These are phyloP conservation scores for Brachyptera risi DNA, from an alignment of 2,888 invertebrate genomes.

Conservation along the genomic window DNA sequence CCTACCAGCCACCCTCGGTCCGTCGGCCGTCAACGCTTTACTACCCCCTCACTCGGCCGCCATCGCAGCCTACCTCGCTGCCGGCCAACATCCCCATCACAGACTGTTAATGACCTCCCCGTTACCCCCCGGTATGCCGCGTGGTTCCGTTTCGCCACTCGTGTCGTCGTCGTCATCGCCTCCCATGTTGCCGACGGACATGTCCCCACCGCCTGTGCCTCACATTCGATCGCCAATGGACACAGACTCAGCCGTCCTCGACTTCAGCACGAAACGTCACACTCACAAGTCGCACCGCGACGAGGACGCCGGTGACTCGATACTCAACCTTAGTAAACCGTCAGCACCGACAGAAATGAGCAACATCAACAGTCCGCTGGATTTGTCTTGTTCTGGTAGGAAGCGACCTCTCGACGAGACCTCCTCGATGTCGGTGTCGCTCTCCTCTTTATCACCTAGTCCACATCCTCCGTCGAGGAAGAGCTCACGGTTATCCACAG, in stretches of 20 bases:
- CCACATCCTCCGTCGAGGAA: conserved; percentile 35
- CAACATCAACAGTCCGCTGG: conserved; percentile 63
- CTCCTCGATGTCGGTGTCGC: conserved; percentile 34
- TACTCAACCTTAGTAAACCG: conserved; percentile 66
- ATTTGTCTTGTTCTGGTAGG: conserved; percentile 66
- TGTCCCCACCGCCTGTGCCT: conserved; percentile 35
- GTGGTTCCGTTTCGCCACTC: conserved; percentile 62
- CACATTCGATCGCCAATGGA: conserved; percentile 53
- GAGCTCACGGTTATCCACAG: conserved; percentile 45
- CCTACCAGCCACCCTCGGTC: conserved; percentile 60
- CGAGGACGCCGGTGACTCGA: conserved; percentile 60
- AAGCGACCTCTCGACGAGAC: conserved; percentile 67
- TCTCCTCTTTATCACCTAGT: conserved; percentile 17
- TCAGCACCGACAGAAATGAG: conserved; percentile 55
- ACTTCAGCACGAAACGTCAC: conserved; percentile 74
- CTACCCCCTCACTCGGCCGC: conserved; percentile 77
- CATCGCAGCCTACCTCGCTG: conserved; percentile 70
- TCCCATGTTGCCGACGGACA: conserved; percentile 40
- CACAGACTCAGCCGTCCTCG: conserved; percentile 55
- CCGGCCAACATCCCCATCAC: conserved; percentile 62
- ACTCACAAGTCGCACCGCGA: conserved; percentile 49
- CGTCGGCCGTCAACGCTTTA: conserved; percentile 56
- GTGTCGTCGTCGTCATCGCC: conserved; percentile 66
- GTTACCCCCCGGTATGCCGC: conserved; percentile 45
- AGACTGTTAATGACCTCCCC: conserved; percentile 65